phyloP scores from a whole-genome alignment of 2,888 invertebrate species.

The Himalopsyche kuldschensis region DNA sequence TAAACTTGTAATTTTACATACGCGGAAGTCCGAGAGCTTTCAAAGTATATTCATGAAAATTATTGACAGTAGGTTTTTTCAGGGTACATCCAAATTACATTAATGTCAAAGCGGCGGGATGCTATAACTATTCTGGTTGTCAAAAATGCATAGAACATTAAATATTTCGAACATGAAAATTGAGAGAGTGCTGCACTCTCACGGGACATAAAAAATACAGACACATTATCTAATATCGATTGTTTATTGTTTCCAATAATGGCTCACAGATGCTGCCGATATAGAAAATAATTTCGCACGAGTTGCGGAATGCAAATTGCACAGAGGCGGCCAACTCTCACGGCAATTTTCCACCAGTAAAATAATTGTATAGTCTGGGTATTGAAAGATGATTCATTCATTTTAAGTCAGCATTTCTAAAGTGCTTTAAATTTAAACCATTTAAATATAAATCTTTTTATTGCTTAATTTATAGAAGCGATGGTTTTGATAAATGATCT shows the following conservation, averaged over 20 bases:
- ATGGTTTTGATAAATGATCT: neutral
- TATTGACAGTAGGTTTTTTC: too few species aligned
- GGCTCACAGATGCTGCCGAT: neutral
- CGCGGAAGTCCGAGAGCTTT: too few species aligned
- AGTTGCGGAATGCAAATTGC: neutral
- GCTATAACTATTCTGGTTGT: too few species aligned
- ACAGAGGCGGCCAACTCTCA: neutral
- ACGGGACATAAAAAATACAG: neutral
- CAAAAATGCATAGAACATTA: too few species aligned
- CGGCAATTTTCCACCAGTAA: neutral
- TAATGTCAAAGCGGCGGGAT: too few species aligned
- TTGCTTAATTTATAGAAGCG: neutral
- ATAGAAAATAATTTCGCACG: neutral
- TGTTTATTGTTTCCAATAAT: neutral
- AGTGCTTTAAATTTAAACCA: neutral
- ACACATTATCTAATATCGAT: neutral
- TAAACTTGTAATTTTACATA: too few species aligned
- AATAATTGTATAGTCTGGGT: neutral
- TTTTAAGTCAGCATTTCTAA: neutral
- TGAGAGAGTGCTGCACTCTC: neutral
- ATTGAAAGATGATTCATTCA: neutral
- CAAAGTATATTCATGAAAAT: too few species aligned
- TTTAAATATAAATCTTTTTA: neutral
- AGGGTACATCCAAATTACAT: too few species aligned
- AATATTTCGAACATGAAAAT: neutral